Base-by-base conservation (phyloP, 1,140 invertebrate species). In the Anastrepha obliqua region DNA sequence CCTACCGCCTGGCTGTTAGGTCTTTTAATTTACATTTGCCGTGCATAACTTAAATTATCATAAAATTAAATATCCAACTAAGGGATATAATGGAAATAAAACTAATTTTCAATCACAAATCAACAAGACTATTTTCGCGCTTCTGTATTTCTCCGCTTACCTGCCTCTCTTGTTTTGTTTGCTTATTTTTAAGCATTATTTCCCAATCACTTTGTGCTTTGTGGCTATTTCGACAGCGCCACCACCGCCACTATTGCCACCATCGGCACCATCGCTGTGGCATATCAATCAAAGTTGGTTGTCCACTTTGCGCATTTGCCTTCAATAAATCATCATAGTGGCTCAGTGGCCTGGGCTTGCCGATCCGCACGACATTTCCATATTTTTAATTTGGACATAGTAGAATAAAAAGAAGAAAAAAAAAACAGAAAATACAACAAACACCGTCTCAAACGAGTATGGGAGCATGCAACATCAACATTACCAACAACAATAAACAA, bases 301-400 rank as follows among this genome's bases (percentile, higher is more conserved):
- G n/a, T 55, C 47, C 47, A 81, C 74, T 51, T n/a, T 29, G 74
- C 17, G n/a, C 51, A 81, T 81, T 81, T 81, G 44, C 74, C 74
- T 55, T 55, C 51, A 81, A 81, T 81, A 81, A 81, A 81, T 81
- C 74, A 81, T 81, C 74, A 29, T n/a, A 6, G 13, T 62, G 60
- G 29, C 51, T 55, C 51, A 15, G n/a, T 29, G 74, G 44, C 74
- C 20, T 8, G n/a, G 74, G 47, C 74, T 47, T 44, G 47, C 44
- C 70, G 42, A n/a, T 51, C 17, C 47, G 70, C 70, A 78, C 67
- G 67, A 74, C 74, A 81, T 81, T 81, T 81, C 74, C 74, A 81
- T 81, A 81, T 81, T 81, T 81, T 81, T 81, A 81, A 81, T 81
- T 81, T 81, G 74, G 74, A 29, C 74, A 81, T 81, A 42, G 17